Percentiles rank a stretch among this genome's conserved stretches.
These are phyloP conservation scores for Hormaphis cornu DNA, from an alignment of 1,140 invertebrate genomes.

Conservation along the genomic window DNA sequence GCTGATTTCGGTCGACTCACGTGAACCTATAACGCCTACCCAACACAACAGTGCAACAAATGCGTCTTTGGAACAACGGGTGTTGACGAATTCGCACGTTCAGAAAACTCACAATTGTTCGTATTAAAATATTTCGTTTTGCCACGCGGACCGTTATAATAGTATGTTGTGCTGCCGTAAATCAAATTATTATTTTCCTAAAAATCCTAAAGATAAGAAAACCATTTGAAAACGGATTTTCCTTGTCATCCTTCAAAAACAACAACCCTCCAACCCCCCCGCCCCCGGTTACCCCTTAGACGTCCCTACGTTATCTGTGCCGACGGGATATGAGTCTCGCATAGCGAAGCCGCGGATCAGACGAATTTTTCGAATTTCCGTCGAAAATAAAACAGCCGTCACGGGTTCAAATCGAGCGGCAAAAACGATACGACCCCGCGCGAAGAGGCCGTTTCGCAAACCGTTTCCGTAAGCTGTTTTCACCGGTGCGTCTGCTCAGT, in stretches of 20 bases:
- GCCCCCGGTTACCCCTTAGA: too few species aligned
- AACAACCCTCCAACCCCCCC: too few species aligned
- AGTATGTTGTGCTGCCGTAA: background rate
- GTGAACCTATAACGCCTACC: too few species aligned
- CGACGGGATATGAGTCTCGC: background rate
- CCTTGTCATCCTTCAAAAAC: too few species aligned
- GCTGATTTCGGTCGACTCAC: too few species aligned
- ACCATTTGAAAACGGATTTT: background rate
- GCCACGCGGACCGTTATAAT: background rate
- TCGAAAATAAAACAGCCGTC: conserved; percentile 4
- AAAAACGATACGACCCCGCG: background rate
- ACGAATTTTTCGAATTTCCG: background rate
- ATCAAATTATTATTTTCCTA: background rate
- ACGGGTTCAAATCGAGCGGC: background rate
- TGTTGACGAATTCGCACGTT: too few species aligned
- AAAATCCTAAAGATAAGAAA: too few species aligned
- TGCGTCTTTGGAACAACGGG: too few species aligned
- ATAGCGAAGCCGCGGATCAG: background rate
- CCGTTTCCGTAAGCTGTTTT: background rate
- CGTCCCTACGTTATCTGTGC: background rate
- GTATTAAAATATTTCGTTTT: background rate
- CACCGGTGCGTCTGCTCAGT: background rate
- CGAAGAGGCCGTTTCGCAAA: background rate
- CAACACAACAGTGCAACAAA: too few species aligned
- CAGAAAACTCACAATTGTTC: too few species aligned